Evolutionary conservation across 2,113 vertebrate genomes (phyloP).

Genomic region (Bucco capensis): DNA sequence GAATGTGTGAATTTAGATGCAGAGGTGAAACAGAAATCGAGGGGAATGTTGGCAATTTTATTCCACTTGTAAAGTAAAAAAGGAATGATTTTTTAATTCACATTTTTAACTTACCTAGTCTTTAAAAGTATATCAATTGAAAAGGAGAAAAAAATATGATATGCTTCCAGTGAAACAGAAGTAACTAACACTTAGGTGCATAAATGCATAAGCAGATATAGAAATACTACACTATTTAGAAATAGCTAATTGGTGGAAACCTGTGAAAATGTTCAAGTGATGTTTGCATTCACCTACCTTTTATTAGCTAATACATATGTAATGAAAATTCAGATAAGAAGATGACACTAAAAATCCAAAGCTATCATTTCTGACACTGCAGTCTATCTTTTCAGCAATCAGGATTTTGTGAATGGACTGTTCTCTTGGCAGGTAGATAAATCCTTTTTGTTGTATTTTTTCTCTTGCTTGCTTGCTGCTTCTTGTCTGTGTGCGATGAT

Average conservation of each 20-base stretch:
- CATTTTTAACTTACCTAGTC: not conserved
- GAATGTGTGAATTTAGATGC: constrained; percentile 36
- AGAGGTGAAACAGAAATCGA: constrained; percentile 15
- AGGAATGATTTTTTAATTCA: not conserved
- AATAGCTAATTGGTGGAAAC: not conserved
- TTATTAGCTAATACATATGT: not conserved
- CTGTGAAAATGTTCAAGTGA: not conserved
- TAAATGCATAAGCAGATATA: not conserved
- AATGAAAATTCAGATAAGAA: not conserved
- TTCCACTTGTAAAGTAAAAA: not conserved
- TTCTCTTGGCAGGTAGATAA: constrained; percentile 20
- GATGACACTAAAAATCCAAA: not conserved
- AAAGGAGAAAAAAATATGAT: not conserved
- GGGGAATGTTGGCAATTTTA: not conserved
- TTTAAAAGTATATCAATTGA: not conserved
- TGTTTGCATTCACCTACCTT: not conserved
- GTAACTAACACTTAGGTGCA: not conserved
- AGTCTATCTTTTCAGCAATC: constrained; percentile 6
- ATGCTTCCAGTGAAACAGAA: not conserved
- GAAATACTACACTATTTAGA: not conserved
- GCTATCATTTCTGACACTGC: not conserved
- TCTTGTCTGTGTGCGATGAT: constrained; percentile 38
- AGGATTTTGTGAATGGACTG: constrained; percentile 11
- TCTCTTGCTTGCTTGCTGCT: constrained; percentile 30
- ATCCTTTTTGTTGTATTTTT: constrained; percentile 48